Base-by-base conservation (phyloP, 2,888 invertebrate species). In the Yponomeuta plumbellus region DNA sequence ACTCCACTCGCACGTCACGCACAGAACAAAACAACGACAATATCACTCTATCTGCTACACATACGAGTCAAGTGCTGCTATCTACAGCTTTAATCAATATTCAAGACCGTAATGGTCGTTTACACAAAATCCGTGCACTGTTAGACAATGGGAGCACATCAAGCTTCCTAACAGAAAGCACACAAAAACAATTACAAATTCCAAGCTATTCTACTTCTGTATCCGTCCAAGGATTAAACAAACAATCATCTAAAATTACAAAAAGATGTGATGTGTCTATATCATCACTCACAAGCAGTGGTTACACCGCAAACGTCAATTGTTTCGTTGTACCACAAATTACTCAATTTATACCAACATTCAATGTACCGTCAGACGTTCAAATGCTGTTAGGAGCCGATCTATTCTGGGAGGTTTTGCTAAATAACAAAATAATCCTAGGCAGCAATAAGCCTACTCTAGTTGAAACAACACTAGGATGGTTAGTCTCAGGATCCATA, bases 331-430 rank as follows among this genome's bases (percentile, higher is more conserved):
- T 69, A 52, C 63, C 62, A 39, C 66, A 66, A 17, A 69, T 70
- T 13, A 69, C 67, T 5, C 59, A 66, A 6, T 34, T 67, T 11
- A 52, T 70, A 59, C 69, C 70, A 10, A 62, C 66, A 1, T 69
- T 71, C 17, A 39, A 66, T 17, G 11, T 39, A 40, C 57, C 65
- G 1, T 59, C 66, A 1, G 21, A 56, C n/a, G 63, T 71, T 10
- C 67, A 71, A 6, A 64, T 68, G 8, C 59, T 70, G 22, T 20
- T 71, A 11, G 70, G 70, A 1, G 69, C 66, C 11, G 66, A 68
- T 11, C 17, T 68, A 1, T 70, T 69, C n/a, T 69, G 39, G 66
- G 20, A 64, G 22, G 23, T 68, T 20, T 52, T 59, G 17, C 62
- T 57, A 11, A 11, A 63, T n/a, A 66, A 69, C 1, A 57, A 67